phyloP scores from a whole-genome alignment of 2,113 vertebrate species.

The Rallus limicola region DNA sequence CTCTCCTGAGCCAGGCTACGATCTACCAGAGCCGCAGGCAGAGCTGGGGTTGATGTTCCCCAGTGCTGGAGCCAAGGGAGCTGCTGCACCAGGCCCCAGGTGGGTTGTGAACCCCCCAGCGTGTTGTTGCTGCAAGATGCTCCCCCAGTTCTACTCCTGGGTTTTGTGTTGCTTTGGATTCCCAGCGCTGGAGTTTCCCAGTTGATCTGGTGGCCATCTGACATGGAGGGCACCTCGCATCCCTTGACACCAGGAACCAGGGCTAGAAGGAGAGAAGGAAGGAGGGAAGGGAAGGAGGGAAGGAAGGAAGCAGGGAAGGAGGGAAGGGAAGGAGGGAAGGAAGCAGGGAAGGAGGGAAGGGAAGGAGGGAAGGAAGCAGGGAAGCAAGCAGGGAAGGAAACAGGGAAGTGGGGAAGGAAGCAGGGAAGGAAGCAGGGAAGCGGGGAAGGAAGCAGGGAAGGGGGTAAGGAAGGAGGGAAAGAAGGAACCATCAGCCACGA shows the following conservation, averaged over 20 bases:
- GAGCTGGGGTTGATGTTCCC: not conserved
- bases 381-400: too few relatives aligned
- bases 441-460: too few relatives aligned
- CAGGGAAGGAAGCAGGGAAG: not conserved
- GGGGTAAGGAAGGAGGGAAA: too few relatives aligned
- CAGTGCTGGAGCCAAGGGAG: fast-evolving
- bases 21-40: fast-evolving
- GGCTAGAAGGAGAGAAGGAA: too few relatives aligned
- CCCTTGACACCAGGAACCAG: fast-evolving
- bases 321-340: too few relatives aligned
- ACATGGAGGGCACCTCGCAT: not conserved
- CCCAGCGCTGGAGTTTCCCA: fast-evolving
- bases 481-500: too few relatives aligned
- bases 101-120: not conserved
- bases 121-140: fast-evolving
- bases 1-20: not conserved
- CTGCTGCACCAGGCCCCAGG: fast-evolving
- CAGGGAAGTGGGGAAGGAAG: too few relatives aligned
- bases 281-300: not conserved
- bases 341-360: too few relatives aligned
- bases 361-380: too few relatives aligned
- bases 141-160: not conserved
- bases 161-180: not conserved
- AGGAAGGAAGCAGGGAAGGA: not conserved
- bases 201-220: not conserved